These are phyloP conservation scores for Xenopus laevis DNA, from an alignment of 2,113 vertebrate species.

Conservation along the genomic window DNA sequence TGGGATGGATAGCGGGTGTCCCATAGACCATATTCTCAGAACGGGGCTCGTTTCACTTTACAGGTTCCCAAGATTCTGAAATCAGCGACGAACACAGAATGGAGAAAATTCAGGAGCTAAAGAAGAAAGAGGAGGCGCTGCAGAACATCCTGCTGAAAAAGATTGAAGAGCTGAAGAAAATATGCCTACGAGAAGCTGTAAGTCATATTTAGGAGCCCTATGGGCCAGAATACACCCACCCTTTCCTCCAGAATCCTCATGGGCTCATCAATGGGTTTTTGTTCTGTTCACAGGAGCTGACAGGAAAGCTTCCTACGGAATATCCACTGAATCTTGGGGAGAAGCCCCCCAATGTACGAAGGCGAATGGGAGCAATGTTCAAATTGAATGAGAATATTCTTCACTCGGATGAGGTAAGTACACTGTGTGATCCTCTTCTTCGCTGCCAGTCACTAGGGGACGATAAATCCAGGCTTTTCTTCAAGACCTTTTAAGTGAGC, in stretches of 20 bases:
- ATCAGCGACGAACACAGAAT: conserved; percentile 87
- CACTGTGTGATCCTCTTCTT: too few species aligned
- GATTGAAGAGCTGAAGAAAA: conserved; percentile 86
- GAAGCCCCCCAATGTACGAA: conserved; percentile 77
- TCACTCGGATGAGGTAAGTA: conserved; percentile 76
- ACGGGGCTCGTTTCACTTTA: not conserved
- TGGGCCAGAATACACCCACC: too few species aligned
- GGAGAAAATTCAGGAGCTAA: conserved; percentile 87
- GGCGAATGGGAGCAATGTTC: conserved; percentile 82
- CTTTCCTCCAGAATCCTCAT: too few species aligned
- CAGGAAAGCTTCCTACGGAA: conserved; percentile 84
- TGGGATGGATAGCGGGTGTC: too few species aligned
- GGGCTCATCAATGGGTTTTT: not conserved
- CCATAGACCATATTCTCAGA: too few species aligned
- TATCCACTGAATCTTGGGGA: conserved; percentile 86
- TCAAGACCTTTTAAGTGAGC: too few species aligned
- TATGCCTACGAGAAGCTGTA: conserved; percentile 93
- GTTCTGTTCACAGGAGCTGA: conserved; percentile 78
- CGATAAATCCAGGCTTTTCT: too few species aligned
- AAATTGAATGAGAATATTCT: conserved; percentile 83
- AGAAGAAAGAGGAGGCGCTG: conserved; percentile 83
- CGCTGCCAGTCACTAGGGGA: too few species aligned
- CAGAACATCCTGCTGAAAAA: conserved; percentile 81
- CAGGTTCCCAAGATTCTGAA: conserved; percentile 90
- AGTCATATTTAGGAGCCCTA: conserved; percentile 50